phyloP scores from a whole-genome alignment of 2,888 invertebrate genomes.

The Lagria hirta region DNA sequence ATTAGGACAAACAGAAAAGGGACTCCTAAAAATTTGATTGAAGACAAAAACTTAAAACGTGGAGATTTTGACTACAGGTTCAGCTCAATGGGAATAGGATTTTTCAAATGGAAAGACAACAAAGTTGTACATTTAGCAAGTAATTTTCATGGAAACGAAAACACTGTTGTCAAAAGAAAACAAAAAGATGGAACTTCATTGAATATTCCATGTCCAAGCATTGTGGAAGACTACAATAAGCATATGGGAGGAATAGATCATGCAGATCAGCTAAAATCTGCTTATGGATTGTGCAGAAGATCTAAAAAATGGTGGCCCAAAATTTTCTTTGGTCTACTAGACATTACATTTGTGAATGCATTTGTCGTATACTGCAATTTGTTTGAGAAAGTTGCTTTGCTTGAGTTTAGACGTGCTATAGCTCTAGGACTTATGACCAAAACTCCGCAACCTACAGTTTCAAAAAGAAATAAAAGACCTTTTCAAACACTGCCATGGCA shows the following conservation, averaged over 20 bases:
- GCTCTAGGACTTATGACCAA: conserved; percentile 5
- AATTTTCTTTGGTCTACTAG: conserved; percentile 34
- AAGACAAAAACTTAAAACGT: conserved; percentile 27
- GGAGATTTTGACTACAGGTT: conserved; percentile 28
- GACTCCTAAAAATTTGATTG: conserved; percentile 17
- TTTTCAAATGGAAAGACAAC: conserved; percentile 30
- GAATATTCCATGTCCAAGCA: conserved; percentile 26
- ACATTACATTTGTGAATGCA: conserved; percentile 34
- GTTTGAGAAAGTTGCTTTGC: conserved; percentile 16
- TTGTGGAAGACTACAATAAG: conserved; percentile 30
- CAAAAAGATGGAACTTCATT: conserved; percentile 28
- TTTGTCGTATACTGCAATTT: conserved; percentile 25
- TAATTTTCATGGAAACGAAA: conserved; percentile 33
- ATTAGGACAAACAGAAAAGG: conserved; percentile 21
- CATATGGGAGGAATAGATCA: conserved; percentile 30
- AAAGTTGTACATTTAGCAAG: conserved; percentile 24
- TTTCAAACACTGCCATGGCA: too few species aligned
- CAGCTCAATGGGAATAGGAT: conserved; percentile 13
- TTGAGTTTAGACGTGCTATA: conserved; percentile 22
- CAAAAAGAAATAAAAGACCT: not conserved
- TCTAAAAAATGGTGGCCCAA: conserved; percentile 42
- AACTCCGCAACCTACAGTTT: too few species aligned
- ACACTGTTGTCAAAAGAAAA: conserved; percentile 27
- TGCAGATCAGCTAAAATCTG: too few species aligned
- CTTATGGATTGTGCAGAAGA: too few species aligned